Evolutionary conservation across 2,888 invertebrate species (phyloP), one percentile per base, ranked within the genome.

Genomic region (Watsonalla cultraria): DNA sequence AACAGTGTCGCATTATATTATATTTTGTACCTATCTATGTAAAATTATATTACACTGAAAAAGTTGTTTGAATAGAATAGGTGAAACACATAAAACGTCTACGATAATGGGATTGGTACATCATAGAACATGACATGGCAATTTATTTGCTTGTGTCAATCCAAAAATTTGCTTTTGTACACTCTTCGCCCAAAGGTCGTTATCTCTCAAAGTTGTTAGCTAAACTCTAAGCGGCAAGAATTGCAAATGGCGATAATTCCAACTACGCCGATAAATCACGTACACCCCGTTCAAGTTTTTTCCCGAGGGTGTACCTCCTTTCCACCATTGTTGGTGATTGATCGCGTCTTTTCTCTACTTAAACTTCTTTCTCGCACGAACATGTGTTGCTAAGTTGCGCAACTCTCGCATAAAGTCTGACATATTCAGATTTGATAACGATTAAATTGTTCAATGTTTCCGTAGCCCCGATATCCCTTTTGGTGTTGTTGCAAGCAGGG

Each of bases 221-320:
- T 77, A 70, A 75, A 74, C 78, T 74, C 77, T 74, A 76, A 78
- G 73, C 76, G 78, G 75, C 80, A 85, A 85, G 88, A 90, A 90
- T 90, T 90, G 90, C 89, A 89, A 90, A 88, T 90, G 82, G 88
- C 82, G 84, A 89, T 90, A 90, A 90, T 90, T 90, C 89, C 74
- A 89, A 90, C 88, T 89, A 84, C 82, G 72, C 78, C 85, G 71
- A 90, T 90, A 90, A 90, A 90, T 90, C 90, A 89, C 82, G 78
- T 64, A 71, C 78, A 78, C 76, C 78, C 72, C 80, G 84, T 77
- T 80, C 76, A 82, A 89, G 72, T 86, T 90, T 85, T 87, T 90
- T 87, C 84, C 88, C 78, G 65, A 70, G 87, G 88, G 90, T 78
- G 78, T 79, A 74, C 65, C 81, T 74, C 65, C 67, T 74, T 72